Conservation (phyloP, 2,888 invertebrate genomes). For the Tetranychus piercei region DNA sequence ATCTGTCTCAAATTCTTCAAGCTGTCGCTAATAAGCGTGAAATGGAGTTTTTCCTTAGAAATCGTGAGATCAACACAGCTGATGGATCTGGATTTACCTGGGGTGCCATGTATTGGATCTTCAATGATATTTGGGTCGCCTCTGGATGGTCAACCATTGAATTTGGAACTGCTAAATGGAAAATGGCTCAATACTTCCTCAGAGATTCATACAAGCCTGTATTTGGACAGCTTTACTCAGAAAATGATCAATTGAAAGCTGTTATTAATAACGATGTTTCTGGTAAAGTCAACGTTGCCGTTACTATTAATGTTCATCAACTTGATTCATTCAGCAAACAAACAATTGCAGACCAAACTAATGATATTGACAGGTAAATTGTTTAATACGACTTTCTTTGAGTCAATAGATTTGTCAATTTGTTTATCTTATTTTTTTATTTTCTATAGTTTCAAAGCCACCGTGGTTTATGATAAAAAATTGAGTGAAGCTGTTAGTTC, state of each 20-base stretch:
- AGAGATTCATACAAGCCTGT: slow-evolving; percentile 45
- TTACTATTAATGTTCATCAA: not conserved
- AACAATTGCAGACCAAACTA: not conserved
- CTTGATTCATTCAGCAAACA: not conserved
- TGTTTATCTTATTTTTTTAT: too few relatives aligned
- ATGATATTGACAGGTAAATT: not conserved
- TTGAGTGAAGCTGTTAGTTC: too few relatives aligned
- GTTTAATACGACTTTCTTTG: too few relatives aligned
- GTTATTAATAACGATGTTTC: not conserved
- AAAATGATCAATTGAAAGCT: not conserved
- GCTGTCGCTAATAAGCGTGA: slow-evolving; percentile 69
- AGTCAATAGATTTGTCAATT: too few relatives aligned
- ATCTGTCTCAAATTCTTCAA: slow-evolving; percentile 65
- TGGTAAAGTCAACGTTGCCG: not conserved
- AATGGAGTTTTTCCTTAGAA: slow-evolving; percentile 60
- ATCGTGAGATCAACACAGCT: slow-evolving; percentile 29
- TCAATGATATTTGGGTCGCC: slow-evolving; percentile 89
- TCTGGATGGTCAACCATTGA: slow-evolving; percentile 83
- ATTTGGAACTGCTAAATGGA: slow-evolving; percentile 52
- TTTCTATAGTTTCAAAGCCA: too few relatives aligned
- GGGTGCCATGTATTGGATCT: slow-evolving; percentile 95
- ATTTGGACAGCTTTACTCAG: not conserved
- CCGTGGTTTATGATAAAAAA: too few relatives aligned
- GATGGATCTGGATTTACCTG: slow-evolving; percentile 55
- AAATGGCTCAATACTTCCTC: slow-evolving; percentile 74